Conservation (phyloP, 2,113 vertebrate genomes). For the Taxidea taxus region DNA sequence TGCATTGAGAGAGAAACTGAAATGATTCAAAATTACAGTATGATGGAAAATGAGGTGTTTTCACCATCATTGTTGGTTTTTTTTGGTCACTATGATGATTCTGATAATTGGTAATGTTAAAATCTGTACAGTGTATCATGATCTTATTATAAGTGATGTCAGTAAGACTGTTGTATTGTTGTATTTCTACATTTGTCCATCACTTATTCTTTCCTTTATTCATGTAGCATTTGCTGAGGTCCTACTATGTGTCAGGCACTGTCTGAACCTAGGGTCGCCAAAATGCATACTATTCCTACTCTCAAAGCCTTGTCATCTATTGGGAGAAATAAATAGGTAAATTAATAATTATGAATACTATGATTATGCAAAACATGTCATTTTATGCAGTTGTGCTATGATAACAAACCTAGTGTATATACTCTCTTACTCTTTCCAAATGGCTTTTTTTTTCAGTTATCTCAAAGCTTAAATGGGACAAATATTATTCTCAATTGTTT, state of each 20-base stretch:
- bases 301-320: neutral
- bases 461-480: neutral
- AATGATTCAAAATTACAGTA: slow-evolving; percentile 51
- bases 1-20: neutral
- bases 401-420: neutral
- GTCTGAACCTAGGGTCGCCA: neutral
- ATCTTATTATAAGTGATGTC: neutral
- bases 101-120: neutral
- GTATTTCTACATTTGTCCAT: neutral
- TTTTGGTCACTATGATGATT: neutral
- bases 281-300: neutral
- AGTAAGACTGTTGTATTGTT: neutral
- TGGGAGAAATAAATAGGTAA: neutral
- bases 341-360: neutral
- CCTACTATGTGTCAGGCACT: neutral
- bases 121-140: neutral
- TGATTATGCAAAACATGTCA: neutral
- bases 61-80: neutral
- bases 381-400: neutral
- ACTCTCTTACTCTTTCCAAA: neutral
- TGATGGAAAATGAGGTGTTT: slow-evolving; percentile 39
- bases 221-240: neutral
- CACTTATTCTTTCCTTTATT: neutral
- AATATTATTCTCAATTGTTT: neutral
- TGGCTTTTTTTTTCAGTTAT: neutral